Evolutionary conservation across 2,797 vertebrate genomes (phyloP), one percentile per base, ranked within the genome.

Genomic region (Malurus splendens): DNA sequence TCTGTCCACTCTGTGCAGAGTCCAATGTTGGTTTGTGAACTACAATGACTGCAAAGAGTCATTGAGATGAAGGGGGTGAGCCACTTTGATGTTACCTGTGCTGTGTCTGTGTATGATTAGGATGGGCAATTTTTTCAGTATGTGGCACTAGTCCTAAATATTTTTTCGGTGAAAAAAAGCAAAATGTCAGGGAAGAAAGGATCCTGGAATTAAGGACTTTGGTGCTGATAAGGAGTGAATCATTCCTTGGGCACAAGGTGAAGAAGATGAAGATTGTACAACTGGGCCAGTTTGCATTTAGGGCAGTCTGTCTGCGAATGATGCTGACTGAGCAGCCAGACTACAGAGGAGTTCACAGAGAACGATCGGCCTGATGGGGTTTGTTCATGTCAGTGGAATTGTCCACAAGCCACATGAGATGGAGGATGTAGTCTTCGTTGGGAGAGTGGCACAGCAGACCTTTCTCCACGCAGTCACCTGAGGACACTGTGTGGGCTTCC

Each of bases 341-440:
- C 36, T 61, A 68, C 45, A 28, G 38, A 64, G 78, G 20, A 56
- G 32, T n/a, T 89, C 18, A 11, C 20, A 32, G 48, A 33, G 18
- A 20, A 14, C 12, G 5, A 36, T 61, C 24, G 3, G 48, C 33
- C 20, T 59, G 54, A 6, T 18, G 30, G 33, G 16, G 5, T 32
- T 65, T 50, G 27, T 15, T 66, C 60, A 13, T 9, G 24, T 18
- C 52, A 9, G 6, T 27, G 25, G 73, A 51, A 59, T 24, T 45
- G 56, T 17, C 59, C 28, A 13, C 30, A 36, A 27, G 23, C 18
- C 48, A 17, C 23, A 14, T 3, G 57, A 33, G 27, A 13, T 13
- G 19, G 14, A 71, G 38, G 12, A 44, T 17, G 2, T 0, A 1
- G 41, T 66, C 36, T 45, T 6, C 2, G 13, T 0, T 12, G 42